phyloP scores from a whole-genome alignment of 1,140 invertebrate species.

The Leptopilina clavipes region DNA sequence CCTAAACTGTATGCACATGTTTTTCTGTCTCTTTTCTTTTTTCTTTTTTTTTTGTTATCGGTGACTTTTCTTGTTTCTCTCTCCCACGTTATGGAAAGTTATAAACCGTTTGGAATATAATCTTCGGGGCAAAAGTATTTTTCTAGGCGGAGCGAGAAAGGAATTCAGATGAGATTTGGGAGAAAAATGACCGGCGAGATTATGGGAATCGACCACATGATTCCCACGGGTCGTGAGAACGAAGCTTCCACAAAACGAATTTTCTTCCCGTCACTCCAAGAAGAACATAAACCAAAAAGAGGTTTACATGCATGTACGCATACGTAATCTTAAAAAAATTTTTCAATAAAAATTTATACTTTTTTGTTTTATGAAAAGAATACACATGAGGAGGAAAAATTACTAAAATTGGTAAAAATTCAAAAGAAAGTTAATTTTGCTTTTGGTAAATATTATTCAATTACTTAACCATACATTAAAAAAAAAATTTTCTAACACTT shows the following conservation, averaged over 20 bases:
- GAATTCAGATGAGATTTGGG: constrained; percentile 37
- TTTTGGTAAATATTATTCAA: too few species aligned
- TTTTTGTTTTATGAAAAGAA: too few species aligned
- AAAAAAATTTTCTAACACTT: too few species aligned
- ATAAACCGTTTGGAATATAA: constrained; percentile 22
- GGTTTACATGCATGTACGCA: too few species aligned
- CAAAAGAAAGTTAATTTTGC: too few species aligned
- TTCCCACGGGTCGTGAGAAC: constrained; percentile 65
- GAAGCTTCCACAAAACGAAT: constrained; percentile 48
- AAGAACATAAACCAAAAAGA: constrained; percentile 54
- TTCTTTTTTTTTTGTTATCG: not conserved
- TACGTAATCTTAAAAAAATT: too few species aligned
- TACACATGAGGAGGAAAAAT: too few species aligned
- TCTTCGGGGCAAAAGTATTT: constrained; percentile 15
- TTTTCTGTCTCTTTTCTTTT: not conserved
- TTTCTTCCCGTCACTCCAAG: constrained; percentile 49
- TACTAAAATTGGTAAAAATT: too few species aligned
- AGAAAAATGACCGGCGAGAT: constrained; percentile 35
- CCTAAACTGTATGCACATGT: too few species aligned
- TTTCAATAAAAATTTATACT: too few species aligned
- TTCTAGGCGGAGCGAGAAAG: constrained; percentile 25
- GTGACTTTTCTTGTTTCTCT: not conserved
- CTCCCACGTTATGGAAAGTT: not conserved
- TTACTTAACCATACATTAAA: too few species aligned
- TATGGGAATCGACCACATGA: constrained; percentile 29